Evolutionary conservation across 2,113 vertebrate genomes (phyloP).

Genomic region (Tragelaphus scriptus): DNA sequence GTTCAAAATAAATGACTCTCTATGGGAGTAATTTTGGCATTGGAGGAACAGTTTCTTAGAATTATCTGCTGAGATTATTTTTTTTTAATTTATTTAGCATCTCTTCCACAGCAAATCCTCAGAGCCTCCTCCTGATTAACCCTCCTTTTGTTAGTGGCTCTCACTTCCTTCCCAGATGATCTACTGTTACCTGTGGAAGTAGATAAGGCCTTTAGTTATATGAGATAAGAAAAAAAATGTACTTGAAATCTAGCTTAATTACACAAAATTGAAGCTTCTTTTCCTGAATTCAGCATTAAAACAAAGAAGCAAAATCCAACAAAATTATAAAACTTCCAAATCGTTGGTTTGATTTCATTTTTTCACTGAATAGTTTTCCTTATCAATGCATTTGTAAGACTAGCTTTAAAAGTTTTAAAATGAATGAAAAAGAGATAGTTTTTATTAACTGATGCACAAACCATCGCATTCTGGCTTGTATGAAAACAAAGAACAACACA

Average conservation of each 20-base stretch:
- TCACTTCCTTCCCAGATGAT: neutral
- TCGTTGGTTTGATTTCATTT: neutral
- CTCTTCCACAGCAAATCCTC: neutral
- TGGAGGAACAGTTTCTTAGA: neutral
- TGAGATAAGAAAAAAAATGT: neutral
- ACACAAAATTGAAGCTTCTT: neutral
- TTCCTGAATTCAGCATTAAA: neutral
- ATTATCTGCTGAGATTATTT: neutral
- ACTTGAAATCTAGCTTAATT: neutral
- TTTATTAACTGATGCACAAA: neutral
- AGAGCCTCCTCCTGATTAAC: rapidly evolving
- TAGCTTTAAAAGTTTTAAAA: neutral
- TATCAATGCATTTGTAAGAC: neutral
- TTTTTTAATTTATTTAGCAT: neutral
- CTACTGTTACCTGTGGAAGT: neutral
- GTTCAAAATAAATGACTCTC: conserved; percentile 56
- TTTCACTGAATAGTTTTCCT: neutral
- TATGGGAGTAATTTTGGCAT: conserved; percentile 30
- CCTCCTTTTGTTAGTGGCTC: neutral
- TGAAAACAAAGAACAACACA: neutral
- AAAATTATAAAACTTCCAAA: neutral
- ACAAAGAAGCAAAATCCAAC: neutral
- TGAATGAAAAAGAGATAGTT: neutral
- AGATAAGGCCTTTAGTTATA: neutral
- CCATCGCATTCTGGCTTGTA: neutral